Conservation (phyloP, 2,113 vertebrate genomes). For the Origma solitaria region DNA sequence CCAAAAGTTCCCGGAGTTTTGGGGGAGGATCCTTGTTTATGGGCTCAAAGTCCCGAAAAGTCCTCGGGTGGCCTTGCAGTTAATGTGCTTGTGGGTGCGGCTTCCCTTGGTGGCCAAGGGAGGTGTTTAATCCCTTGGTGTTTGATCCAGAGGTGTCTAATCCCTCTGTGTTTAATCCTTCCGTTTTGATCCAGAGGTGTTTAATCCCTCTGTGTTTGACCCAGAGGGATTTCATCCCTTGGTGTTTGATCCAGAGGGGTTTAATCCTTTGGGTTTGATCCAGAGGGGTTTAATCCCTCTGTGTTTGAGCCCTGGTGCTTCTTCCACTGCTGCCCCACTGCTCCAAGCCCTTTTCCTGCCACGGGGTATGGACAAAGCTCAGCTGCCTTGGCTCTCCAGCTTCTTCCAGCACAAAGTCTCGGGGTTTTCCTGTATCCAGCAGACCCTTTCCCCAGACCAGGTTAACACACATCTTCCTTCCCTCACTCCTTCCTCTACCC, state of each 20-base stretch:
- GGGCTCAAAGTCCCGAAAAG: not conserved
- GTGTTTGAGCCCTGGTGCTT: not conserved
- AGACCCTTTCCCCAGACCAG: not conserved
- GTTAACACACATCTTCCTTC: not conserved
- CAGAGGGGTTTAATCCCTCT: not conserved
- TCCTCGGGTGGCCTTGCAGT: not conserved
- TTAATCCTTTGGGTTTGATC: not conserved
- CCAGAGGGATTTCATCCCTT: not conserved
- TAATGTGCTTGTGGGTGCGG: fast-evolving
- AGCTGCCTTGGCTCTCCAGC: not conserved
- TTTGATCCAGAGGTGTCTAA: not conserved
- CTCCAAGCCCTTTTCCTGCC: not conserved
- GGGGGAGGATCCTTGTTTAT: not conserved
- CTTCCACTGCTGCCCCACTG: not conserved
- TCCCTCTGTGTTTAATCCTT: not conserved
- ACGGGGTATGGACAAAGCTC: not conserved
- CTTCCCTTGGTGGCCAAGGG: not conserved
- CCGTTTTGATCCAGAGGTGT: not conserved
- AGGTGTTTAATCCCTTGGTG: not conserved
- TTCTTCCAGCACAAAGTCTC: not conserved
- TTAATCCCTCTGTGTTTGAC: not conserved
- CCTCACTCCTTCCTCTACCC: not conserved
- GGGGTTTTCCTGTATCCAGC: fast-evolving
- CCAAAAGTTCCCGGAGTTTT: not conserved
- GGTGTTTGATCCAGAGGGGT: not conserved